Base-by-base conservation (phyloP, 2,797 vertebrate species). In the Poecilia gillii region DNA sequence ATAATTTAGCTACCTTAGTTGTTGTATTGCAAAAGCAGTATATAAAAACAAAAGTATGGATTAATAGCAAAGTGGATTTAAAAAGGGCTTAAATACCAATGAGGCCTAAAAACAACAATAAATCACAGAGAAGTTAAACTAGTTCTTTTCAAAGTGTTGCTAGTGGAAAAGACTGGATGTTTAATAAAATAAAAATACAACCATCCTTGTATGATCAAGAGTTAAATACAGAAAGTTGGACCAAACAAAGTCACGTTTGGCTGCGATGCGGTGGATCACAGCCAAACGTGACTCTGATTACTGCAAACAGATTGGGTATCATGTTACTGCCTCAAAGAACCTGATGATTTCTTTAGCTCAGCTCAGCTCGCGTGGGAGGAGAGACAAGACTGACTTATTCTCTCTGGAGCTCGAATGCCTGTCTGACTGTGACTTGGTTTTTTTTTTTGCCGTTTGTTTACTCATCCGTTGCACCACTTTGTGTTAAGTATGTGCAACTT, bases 281-380 rank as follows among this genome's bases (percentile, higher is more conserved):
- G 73, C 59, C 73, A 68, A 84, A 82, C 62, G 39, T 76, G 82
- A 75, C 78, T 79, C 59, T 85, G 88, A 88, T 89, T 88, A 81
- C 90, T 91, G 78, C 81, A 83, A 89, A 89, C 81, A 88, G 72
- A 83, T 31, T 72, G 25, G 47, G 18, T 83, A 62, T 80, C 74
- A 84, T 81, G 73, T 85, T 81, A 62, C 79, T 0, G 64, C 84
- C 88, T 80, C 80, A 57, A 28, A 84, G 74, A 82, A 73, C 64
- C 80, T 81, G 74, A 83, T 84, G 83, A 73, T 78, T 74, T 55
- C 28, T 81, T 72, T 49, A 81, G 73, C 31, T 89, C 53, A 83
- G 74, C 43, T 89, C 80, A 62, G 46, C 5, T 41, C 41, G 59
- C 20, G 49, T 78, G 62, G 81, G 75, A 88, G 80, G 41, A 43